Evolutionary conservation across 2,888 invertebrate genomes (phyloP), one percentile per base, ranked within the genome.

Genomic region (Microplitis deprimator): DNA sequence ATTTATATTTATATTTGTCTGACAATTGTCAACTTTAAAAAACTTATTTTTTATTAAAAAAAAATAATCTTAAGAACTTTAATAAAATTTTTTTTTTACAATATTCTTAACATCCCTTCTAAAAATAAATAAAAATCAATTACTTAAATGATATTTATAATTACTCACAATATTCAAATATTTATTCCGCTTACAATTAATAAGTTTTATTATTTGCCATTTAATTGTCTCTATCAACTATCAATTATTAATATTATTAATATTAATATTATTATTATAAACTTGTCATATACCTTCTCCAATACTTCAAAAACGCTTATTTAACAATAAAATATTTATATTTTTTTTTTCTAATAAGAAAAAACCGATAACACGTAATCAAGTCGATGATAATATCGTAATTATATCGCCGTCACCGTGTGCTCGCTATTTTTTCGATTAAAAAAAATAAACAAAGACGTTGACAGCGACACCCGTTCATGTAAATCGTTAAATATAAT

Each of bases 301-400:
- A 64, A 40, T 71, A 29, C 40, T 16, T 40, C 69, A 69, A 67
- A 67, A 67, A 39, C 67, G 38, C 29, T 67, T 67, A 38, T 16
- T 67, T n/a, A 50, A 50, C 50, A 50, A 50, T 50, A n/a, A 65
- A 50, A 50, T 50, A 50, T 50, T 64, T 70, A 75, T 62, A 64
- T 65, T 72, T 17, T 17, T 76, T 59, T 1, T 60, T 59, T 40
- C 40, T 16, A 64, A n/a, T 38, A 73, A 13, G 64, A 65, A 73
- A 29, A 73, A 73, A 73, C 59, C 65, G 50, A 73, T 73, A 73
- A 73, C 50, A 65, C 50, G 50, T n/a, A 73, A 61, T 17, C 39
- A 40, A 72, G 39, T 72, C 29, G 65, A 73, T 73, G 73, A 73
- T 67, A 73, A 73, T 59, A 73, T 41, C 39, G 64, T 65, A 73